Evolutionary conservation across 53 echinoderm and acorn worm genomes (phyloP).

Genomic region (Astropecten irregularis): DNA sequence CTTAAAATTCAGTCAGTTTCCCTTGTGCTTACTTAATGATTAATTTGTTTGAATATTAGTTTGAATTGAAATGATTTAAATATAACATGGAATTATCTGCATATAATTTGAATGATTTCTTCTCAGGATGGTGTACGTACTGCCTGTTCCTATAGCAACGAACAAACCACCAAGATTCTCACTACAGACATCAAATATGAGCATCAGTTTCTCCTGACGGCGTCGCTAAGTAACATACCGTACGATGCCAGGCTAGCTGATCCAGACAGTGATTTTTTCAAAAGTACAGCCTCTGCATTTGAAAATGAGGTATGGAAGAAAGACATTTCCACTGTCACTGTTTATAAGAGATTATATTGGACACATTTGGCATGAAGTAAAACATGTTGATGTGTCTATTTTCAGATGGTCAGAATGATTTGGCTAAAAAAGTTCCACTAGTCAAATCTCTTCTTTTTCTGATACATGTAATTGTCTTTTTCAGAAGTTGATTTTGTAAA

Average conservation of each 20-base stretch:
- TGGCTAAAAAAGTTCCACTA: neutral
- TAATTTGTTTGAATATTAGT: too few relatives aligned
- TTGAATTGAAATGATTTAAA: too few relatives aligned
- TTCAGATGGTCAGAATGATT: neutral
- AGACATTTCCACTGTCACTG: neutral
- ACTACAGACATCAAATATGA: slow-evolving; percentile 12
- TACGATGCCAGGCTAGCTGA: neutral
- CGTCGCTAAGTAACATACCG: neutral
- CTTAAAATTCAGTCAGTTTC: too few relatives aligned
- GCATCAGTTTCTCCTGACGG: slow-evolving; percentile 25
- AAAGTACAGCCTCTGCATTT: slow-evolving; percentile 6
- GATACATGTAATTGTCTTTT: neutral
- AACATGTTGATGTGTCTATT: neutral
- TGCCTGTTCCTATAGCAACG: neutral
- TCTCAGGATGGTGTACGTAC: too few relatives aligned
- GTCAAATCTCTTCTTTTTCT: neutral
- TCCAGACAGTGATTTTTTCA: neutral
- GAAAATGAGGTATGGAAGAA: slow-evolving; percentile 15
- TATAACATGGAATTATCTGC: too few relatives aligned
- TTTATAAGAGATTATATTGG: neutral
- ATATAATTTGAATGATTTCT: too few relatives aligned
- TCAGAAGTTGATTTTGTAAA: too few relatives aligned
- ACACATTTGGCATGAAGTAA: too few relatives aligned
- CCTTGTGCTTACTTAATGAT: too few relatives aligned
- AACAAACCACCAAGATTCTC: slow-evolving; percentile 14